A percentile compares a stretch with the other conserved stretches of the same genome.
phyloP scores from a whole-genome alignment of 2,113 vertebrate species.

The Tachysurus fulvidraco region DNA sequence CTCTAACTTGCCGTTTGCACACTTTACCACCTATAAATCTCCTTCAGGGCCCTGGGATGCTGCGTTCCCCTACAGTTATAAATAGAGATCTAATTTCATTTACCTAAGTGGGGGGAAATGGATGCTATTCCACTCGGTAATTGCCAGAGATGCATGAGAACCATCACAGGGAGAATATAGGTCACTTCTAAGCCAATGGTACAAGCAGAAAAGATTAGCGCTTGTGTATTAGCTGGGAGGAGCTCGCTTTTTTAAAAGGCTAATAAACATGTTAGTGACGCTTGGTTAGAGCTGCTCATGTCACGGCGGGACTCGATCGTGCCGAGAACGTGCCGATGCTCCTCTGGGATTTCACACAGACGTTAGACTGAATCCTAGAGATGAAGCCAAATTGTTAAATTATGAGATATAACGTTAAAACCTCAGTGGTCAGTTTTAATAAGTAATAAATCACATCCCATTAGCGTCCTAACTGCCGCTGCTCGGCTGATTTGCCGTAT shows the following conservation, averaged over 20 bases:
- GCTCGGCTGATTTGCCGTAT: background rate
- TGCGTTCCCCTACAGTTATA: slow-evolving; percentile 53
- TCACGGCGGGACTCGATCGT: slow-evolving; percentile 46
- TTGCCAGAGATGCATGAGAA: slow-evolving; percentile 64
- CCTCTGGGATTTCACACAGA: slow-evolving; percentile 6
- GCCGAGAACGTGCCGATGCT: background rate
- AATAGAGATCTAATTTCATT: slow-evolving; percentile 61
- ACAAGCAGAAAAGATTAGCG: slow-evolving; percentile 48
- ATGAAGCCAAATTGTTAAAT: slow-evolving; percentile 14
- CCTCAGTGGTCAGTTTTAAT: background rate
- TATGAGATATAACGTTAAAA: background rate
- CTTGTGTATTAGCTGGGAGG: slow-evolving; percentile 57
- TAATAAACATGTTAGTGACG: slow-evolving; percentile 60
- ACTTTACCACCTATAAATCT: slow-evolving; percentile 51
- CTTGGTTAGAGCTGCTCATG: slow-evolving; percentile 54
- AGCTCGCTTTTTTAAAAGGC: slow-evolving; percentile 55
- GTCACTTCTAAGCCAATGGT: slow-evolving; percentile 56
- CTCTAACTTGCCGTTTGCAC: slow-evolving; percentile 28
- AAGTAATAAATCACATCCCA: slow-evolving; percentile 9
- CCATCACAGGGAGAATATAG: slow-evolving; percentile 54
- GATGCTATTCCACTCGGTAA: slow-evolving; percentile 59
- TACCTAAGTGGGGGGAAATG: slow-evolving; percentile 61
- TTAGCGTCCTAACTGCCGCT: background rate
- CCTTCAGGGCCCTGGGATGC: slow-evolving; percentile 47
- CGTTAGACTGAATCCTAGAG: background rate